A percentile compares a stretch with the other conserved stretches of the same genome.
Conservation (phyloP, 37 sponge, comb jelly and placozoan genomes). For the Theonella swinhoei region DNA sequence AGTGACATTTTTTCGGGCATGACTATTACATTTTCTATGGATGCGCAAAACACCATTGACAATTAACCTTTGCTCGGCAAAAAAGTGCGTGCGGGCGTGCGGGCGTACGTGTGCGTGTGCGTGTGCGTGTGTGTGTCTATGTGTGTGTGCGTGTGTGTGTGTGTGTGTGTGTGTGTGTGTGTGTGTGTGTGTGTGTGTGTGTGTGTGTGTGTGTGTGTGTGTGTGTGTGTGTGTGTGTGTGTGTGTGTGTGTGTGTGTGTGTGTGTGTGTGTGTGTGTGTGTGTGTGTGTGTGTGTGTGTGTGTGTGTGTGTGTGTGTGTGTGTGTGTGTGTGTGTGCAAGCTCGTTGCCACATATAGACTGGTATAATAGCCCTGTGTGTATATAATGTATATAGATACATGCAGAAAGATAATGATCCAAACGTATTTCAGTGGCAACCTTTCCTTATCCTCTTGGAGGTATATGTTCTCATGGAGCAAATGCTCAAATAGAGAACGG, state of each 20-base stretch:
- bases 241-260: slow-evolving; percentile 21
- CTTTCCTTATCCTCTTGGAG: no score
- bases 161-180: slow-evolving; percentile 28
- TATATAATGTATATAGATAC: no score
- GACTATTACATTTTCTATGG: no score
- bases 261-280: slow-evolving; percentile 25
- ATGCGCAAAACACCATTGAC: no score
- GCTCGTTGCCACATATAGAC: background rate
- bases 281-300: slow-evolving; percentile 28
- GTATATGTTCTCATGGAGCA: no score
- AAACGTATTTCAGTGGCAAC: no score
- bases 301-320: slow-evolving; percentile 29
- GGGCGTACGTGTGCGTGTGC: slow-evolving; percentile 19
- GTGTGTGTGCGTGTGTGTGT: slow-evolving; percentile 46
- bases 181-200: slow-evolving; percentile 21
- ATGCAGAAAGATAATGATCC: no score
- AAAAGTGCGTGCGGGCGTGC: slow-evolving; percentile 6
- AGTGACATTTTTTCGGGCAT: no score
- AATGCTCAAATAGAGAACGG: no score
- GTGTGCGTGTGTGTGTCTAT: no score
- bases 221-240: slow-evolving; percentile 26
- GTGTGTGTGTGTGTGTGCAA: slow-evolving; percentile 13
- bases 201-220: slow-evolving; percentile 27
- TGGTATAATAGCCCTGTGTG: background rate
- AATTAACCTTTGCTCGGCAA: background rate